Base-by-base conservation (phyloP, 2,113 vertebrate species). In the Parotia lawesii region DNA sequence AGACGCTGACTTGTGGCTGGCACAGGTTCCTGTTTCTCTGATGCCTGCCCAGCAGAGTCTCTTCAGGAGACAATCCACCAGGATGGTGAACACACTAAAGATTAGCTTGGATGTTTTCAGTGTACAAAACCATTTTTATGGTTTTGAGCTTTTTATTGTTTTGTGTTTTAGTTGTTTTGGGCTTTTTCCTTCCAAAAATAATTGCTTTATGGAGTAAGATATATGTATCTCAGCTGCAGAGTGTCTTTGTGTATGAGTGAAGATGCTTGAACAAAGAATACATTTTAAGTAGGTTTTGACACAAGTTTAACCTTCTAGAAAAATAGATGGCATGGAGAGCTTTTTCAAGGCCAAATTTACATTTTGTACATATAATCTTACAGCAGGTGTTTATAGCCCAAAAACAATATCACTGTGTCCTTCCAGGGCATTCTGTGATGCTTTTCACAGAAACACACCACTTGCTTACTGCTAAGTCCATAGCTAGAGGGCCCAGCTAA, bases 281-380 rank as follows among this genome's bases (percentile, higher is more conserved):
- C 8, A 31, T 16, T 44, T 53, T 42, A n/a, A 89, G 14, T 10
- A 2, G 6, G 3, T 22, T 79, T 73, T 73, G 42, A 83, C 3
- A 5, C 5, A 94, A 42, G 4, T 77, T 76, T 54, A 64, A 28
- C 10, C 6, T 56, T 67, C 38, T 71, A 80, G n/a, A 53, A 21
- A 64, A 54, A n/a, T 3, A 1, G 15, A 57, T 35, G 28, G 1
- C 22, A 37, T 2, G 1, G 21, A 84, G 15, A 81, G 4, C 10
- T 50, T 78, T 24, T 64, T 84, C 33, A 90, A 83, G 31, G 17
- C 12, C 14, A 33, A 61, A 12, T 82, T 90, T 38, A 38, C 2
- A n/a, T 45, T 69, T 77, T 27, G 42, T 20, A 11, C 20, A 16
- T 48, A 31, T 37, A 24, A 62, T 44, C 10, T 76, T 82, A 61